Base-by-base conservation (phyloP, 2,888 invertebrate genomes). In the Orgyia antiqua region DNA sequence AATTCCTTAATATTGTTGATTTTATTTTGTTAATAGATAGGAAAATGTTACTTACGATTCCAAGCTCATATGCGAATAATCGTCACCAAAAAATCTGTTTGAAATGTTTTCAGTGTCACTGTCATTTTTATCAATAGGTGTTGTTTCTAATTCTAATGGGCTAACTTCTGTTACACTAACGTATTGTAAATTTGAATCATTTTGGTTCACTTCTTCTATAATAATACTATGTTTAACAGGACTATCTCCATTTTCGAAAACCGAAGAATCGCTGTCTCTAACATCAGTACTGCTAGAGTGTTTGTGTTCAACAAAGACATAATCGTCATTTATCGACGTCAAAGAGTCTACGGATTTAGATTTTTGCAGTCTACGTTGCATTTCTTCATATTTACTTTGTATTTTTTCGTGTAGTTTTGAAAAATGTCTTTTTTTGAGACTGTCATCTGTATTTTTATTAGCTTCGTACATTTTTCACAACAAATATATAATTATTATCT, bases 31-130 rank as follows among this genome's bases (percentile, higher is more conserved):
- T n/a, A n/a, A n/a, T n/a, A n/a, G n/a, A n/a, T n/a, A n/a, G n/a
- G n/a, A n/a, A n/a, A n/a, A n/a, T n/a, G n/a, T n/a, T 24, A 82
- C 83, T 76, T 60, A 83, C 83, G 80, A 82, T 60, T 82, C 83
- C 10, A 72, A 40, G 37, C 79, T 80, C 5, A 57, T 48, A 36
- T 45, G 62, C 7, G 58, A 51, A 27, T 62, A 58, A 11, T 64
- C 49, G 2, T 63, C 58, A n/a, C 45, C 55, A 18, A 72, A 68
- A 38, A 70, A 61, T 6, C 39, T 46, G 28, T 55, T 44, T 23
- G 33, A 9, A n/a, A 45, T 24, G 3, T 10, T 29, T 11, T 48
- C 42, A 31, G 31, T 34, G 31, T 60, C 65, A 32, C 48, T 45
- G 24, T 61, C 61, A 30, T 54, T 42, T 39, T 42, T 52, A 18